Base-by-base conservation (phyloP, 2,888 invertebrate genomes). In the Augochlorella aurata region DNA sequence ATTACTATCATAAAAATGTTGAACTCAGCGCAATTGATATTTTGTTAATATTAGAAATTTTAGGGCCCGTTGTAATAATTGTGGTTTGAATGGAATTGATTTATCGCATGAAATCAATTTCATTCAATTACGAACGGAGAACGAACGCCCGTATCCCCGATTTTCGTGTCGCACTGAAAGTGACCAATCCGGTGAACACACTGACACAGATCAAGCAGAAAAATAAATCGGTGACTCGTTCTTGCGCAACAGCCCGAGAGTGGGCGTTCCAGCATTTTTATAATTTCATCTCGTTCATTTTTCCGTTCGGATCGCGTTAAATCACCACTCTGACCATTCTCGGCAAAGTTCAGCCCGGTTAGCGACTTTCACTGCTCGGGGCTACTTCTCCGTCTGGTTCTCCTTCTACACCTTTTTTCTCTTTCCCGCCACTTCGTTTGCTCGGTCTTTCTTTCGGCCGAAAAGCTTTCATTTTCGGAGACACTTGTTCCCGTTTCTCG, bases 281-380 rank as follows among this genome's bases (percentile, higher is more conserved):
- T 58, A 72, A 77, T 85, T 73, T 72, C 65, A 66, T 82, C 82
- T 73, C 61, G 77, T 71, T 74, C 24, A 79, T 71, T 81, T 82
- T 65, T 77, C 54, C 45, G 49, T 18, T 73, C 24, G 65, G 49
- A 65, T 77, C 50, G 58, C 24, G 79, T 85, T 85, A 77, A 86
- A 85, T 81, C 79, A 79, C 66, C 74, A 45, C 44, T 79, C 77
- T 81, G 83, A 83, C 87, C 86, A 84, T 87, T 85, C 85, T 50
- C 82, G 85, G 85, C 84, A 90, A 90, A 91, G 91, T 91, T 91
- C 90, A 91, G 69, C 72, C 80, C 72, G 86, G 79, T 83, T 87
- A 75, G 74, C 61, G 80, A 91, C 91, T 91, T 91, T 91, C 91
- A 91, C 91, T 91, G 89, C 91, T 89, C 75, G 83, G 77, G 91